Conservation (phyloP, 2,888 invertebrate species). For the Drosophila putrida region DNA sequence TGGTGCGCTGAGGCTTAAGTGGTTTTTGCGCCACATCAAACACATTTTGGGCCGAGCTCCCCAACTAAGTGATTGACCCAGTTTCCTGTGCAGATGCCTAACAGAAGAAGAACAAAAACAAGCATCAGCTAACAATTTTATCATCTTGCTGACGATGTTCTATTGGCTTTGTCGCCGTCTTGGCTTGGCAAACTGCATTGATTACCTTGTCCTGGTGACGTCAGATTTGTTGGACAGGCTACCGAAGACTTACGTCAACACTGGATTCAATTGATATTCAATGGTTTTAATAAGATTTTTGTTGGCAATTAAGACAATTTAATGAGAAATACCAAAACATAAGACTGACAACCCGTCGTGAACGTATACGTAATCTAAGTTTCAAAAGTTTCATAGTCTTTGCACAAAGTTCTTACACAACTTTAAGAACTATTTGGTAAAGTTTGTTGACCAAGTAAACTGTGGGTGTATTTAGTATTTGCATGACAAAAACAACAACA, state of each 20-base stretch:
- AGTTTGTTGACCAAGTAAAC: conserved; percentile 51
- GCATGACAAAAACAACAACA: conserved; percentile 11
- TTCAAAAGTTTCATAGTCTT: not conserved
- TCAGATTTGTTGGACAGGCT: conserved; percentile 37
- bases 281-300: conserved; percentile 27
- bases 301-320: conserved; percentile 40
- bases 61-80: conserved; percentile 65
- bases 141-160: conserved; percentile 41
- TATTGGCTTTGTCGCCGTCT: conserved; percentile 34
- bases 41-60: conserved; percentile 26
- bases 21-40: conserved; percentile 45
- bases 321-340: conserved; percentile 55
- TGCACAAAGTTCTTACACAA: conserved; percentile 18
- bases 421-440: conserved; percentile 28
- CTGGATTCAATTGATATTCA: conserved; percentile 25
- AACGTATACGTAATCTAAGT: conserved; percentile 58
- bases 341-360: conserved; percentile 53
- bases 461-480: conserved; percentile 12
- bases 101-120: conserved; percentile 12
- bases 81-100: conserved; percentile 44
- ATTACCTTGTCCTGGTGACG: conserved; percentile 59
- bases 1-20: conserved; percentile 51
- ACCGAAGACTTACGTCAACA: conserved; percentile 39
- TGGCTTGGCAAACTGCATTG: conserved; percentile 47
- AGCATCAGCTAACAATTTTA: conserved; percentile 19